Conservation (phyloP, 2,797 vertebrate species). For the Enoplosus armatus region DNA sequence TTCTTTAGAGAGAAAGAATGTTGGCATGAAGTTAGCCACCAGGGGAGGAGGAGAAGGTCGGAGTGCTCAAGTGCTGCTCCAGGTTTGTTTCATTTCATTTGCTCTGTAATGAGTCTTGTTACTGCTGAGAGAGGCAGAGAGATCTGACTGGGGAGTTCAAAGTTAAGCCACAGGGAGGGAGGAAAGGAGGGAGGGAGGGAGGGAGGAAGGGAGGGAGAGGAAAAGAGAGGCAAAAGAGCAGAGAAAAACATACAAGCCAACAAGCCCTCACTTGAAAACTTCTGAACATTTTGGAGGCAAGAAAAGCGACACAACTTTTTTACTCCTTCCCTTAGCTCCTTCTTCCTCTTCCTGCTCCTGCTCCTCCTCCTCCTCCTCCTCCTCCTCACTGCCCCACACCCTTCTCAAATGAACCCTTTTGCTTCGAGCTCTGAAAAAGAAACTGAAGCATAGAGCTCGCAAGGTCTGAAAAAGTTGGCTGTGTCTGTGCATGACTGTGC, state of each 20-base stretch:
- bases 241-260: conserved; percentile 35
- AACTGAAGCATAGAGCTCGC: conserved; percentile 64
- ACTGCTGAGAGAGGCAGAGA: conserved; percentile 70
- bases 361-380: conserved; percentile 19
- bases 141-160: conserved; percentile 77
- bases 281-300: conserved; percentile 54
- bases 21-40: conserved; percentile 61
- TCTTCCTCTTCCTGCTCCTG: conserved; percentile 23
- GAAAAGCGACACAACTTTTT: conserved; percentile 48
- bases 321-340: conserved; percentile 24
- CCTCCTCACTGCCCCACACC: conserved; percentile 54
- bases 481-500: conserved; percentile 79
- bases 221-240: conserved; percentile 29
- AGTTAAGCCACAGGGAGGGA: conserved; percentile 72
- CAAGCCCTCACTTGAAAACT: conserved; percentile 71
- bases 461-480: conserved; percentile 78
- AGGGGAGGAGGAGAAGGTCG: conserved; percentile 64
- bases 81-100: conserved; percentile 80
- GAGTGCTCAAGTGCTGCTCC: conserved; percentile 70
- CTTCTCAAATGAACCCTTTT: conserved; percentile 67
- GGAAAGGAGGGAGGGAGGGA: conserved; percentile 22
- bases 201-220: conserved; percentile 29
- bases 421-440: conserved; percentile 63
- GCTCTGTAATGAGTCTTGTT: conserved; percentile 78
- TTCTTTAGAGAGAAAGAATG: conserved; percentile 71